Conservation (phyloP, 2,113 vertebrate genomes). For the Cairina moschata region DNA sequence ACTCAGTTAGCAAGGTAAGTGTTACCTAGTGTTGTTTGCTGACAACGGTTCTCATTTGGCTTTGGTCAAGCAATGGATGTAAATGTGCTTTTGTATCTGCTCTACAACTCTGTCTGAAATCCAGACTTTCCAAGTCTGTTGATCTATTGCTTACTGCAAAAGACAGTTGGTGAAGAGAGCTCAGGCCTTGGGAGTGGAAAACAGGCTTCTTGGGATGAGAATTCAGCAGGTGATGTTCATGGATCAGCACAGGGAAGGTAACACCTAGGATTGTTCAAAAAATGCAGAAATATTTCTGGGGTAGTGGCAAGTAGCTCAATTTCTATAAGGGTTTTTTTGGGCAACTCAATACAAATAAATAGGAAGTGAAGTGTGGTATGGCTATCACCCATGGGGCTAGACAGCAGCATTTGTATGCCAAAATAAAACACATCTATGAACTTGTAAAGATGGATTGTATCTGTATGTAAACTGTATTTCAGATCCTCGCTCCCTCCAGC, state of each 20-base stretch:
- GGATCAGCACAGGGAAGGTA: background rate
- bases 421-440: background rate
- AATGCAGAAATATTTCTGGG: no score
- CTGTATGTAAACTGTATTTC: background rate
- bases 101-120: background rate
- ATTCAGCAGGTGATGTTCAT: background rate
- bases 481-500: background rate
- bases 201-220: background rate
- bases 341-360: background rate
- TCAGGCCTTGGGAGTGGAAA: background rate
- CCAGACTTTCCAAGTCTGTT: background rate
- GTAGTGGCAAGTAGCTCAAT: rapidly evolving
- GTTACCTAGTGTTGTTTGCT: background rate
- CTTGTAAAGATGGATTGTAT: background rate
- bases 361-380: rapidly evolving
- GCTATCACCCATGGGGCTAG: background rate
- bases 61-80: background rate
- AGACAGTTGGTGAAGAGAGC: background rate
- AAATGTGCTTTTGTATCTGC: background rate
- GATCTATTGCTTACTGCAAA: background rate
- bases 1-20: constrained; percentile 46
- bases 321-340: background rate
- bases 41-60: background rate
- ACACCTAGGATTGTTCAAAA: background rate
- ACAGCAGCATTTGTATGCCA: no score